Percentiles rank a stretch among this genome's conserved stretches.
Evolutionary conservation across 2,113 vertebrate genomes (phyloP).

Genomic region (Arizona elegans): DNA sequence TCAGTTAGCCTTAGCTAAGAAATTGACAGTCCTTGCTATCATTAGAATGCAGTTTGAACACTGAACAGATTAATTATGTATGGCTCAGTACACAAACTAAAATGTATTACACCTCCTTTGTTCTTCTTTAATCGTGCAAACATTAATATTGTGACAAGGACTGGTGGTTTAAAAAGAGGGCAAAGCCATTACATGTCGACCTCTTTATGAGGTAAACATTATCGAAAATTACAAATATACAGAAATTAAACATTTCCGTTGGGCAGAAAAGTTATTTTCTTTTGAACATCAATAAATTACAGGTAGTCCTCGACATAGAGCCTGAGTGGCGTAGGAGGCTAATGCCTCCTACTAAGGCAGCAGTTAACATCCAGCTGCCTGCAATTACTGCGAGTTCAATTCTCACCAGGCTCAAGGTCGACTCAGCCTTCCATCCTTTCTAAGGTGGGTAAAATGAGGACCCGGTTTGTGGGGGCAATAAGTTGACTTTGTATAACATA

Average conservation of each 20-base stretch:
- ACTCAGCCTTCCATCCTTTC: no score
- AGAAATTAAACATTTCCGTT: background rate
- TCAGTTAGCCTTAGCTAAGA: constrained; percentile 13
- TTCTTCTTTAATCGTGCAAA: constrained; percentile 40
- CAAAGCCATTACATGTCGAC: background rate
- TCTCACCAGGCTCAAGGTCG: no score
- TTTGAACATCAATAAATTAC: background rate
- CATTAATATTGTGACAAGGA: constrained; percentile 36
- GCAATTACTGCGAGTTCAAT: no score
- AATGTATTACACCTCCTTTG: constrained; percentile 36
- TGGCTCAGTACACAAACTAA: constrained; percentile 13
- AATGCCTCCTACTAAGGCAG: no score
- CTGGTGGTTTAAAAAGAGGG: background rate
- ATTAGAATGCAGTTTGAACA: background rate
- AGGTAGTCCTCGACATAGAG: no score
- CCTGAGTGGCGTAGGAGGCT: no score
- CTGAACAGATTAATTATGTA: constrained; percentile 44
- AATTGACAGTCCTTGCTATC: background rate
- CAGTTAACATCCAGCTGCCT: no score
- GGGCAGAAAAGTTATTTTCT: background rate
- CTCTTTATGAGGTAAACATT: background rate
- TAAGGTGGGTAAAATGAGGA: no score
- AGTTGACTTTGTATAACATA: no score
- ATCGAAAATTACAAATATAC: background rate
- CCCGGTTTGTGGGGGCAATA: no score